phyloP scores from a whole-genome alignment of 2,888 invertebrate genomes.

The Thalpophila matura region DNA sequence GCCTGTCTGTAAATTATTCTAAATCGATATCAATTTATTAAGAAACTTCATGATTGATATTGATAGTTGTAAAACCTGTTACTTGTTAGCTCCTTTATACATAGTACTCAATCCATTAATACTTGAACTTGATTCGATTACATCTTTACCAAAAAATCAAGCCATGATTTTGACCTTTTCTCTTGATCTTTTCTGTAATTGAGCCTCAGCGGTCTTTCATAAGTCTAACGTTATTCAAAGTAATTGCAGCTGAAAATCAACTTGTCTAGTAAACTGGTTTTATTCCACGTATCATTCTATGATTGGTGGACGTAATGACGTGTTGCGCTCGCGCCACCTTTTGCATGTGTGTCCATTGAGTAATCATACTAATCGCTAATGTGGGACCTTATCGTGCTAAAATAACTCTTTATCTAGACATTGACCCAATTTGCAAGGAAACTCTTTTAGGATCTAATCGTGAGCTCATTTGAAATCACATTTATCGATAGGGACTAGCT shows the following conservation, averaged over 20 bases:
- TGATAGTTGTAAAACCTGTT: not conserved
- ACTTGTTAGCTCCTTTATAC: no score
- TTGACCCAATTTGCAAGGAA: slow-evolving; percentile 3
- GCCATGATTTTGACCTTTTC: not conserved
- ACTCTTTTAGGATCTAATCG: not conserved
- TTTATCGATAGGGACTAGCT: slow-evolving; percentile 2
- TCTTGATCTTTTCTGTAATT: not conserved
- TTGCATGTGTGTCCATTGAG: slow-evolving; percentile 25
- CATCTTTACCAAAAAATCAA: not conserved
- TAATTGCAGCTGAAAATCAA: not conserved
- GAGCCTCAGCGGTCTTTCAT: not conserved
- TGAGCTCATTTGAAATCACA: not conserved
- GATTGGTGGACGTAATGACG: slow-evolving; percentile 41
- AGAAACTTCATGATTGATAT: not conserved
- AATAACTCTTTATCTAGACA: slow-evolving; percentile 2
- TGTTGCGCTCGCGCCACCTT: slow-evolving; percentile 46
- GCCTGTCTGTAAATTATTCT: slow-evolving; percentile 7
- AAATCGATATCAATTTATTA: slow-evolving; percentile 5
- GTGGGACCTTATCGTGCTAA: slow-evolving; percentile 12
- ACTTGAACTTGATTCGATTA: not conserved
- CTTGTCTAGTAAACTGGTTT: slow-evolving; percentile 15
- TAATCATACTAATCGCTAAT: slow-evolving; percentile 35
- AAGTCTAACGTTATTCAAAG: not conserved
- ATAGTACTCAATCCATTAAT: not conserved
- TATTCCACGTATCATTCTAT: slow-evolving; percentile 34